Conservation (phyloP, 1,140 invertebrate species). For the Microplitis mediator region DNA sequence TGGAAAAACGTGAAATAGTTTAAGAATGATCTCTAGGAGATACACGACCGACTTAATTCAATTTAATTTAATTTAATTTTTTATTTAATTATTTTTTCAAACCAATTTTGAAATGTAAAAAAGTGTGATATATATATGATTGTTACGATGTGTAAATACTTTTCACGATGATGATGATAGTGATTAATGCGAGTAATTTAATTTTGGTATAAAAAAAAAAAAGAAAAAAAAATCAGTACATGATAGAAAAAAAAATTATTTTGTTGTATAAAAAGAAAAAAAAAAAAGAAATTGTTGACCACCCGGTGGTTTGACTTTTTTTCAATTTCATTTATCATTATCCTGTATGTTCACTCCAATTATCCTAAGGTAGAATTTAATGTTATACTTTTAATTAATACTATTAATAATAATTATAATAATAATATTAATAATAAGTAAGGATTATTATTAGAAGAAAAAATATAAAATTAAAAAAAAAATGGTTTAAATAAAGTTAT, state of each 20-base stretch:
- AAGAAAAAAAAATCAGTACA: conserved; percentile 20
- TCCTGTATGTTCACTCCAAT: conserved; percentile 36
- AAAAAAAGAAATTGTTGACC: conserved; percentile 46
- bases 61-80: too few species aligned
- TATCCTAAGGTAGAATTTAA: conserved; percentile 32
- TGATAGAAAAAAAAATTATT: conserved; percentile 44
- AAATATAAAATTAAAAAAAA: conserved; percentile 6
- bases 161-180: conserved; percentile 33
- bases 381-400: neutral
- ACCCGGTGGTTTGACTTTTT: conserved; percentile 43
- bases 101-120: conserved; percentile 45
- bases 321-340: conserved; percentile 42
- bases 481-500: conserved; percentile 1
- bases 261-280: conserved; percentile 52
- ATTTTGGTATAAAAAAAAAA: conserved; percentile 19
- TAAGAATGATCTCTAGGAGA: too few species aligned
- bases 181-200: conserved; percentile 19
- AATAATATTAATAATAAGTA: conserved; percentile 3
- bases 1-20: too few species aligned
- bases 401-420: neutral
- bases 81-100: conserved; percentile 1
- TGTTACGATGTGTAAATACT: conserved; percentile 43
- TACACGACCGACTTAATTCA: too few species aligned
- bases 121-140: conserved; percentile 54
- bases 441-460: neutral